Conservation (phyloP, 2,888 invertebrate genomes). For the Drosophila formosana region DNA sequence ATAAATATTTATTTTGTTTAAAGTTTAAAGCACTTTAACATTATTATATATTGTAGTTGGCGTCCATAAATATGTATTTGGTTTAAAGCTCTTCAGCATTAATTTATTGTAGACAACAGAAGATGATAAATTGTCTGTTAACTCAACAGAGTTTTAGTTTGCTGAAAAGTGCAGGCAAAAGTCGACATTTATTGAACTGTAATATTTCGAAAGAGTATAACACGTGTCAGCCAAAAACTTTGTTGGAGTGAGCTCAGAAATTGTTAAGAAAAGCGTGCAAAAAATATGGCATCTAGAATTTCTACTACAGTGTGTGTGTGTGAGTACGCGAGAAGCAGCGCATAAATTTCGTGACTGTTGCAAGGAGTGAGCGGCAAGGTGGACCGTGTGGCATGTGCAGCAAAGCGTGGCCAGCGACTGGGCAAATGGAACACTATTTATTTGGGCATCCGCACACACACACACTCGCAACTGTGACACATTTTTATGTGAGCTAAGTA, state of each 20-base stretch:
- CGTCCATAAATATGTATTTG: too few species aligned
- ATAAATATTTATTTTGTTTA: too few species aligned
- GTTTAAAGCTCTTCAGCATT: too few species aligned
- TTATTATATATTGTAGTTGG: too few species aligned
- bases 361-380: constrained; percentile 14
- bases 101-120: too few species aligned
- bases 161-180: neutral
- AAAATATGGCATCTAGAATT: constrained; percentile 73
- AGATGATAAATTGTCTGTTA: neutral
- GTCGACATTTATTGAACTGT: neutral
- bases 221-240: constrained; percentile 7
- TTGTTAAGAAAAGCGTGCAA: constrained; percentile 57
- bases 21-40: too few species aligned
- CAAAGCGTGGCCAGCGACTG: constrained; percentile 54
- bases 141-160: neutral
- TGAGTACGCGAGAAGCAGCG: constrained; percentile 50
- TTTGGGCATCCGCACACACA: constrained; percentile 34
- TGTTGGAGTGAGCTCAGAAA: constrained; percentile 24
- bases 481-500: constrained; percentile 65
- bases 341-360: constrained; percentile 62
- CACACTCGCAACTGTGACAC: constrained; percentile 23
- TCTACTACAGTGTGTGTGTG: constrained; percentile 35
- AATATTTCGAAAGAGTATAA: constrained; percentile 22
- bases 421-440: constrained; percentile 66
- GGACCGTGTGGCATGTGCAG: constrained; percentile 59